Conservation (phyloP, 2,888 invertebrate genomes). For the Polymixis flavicincta region DNA sequence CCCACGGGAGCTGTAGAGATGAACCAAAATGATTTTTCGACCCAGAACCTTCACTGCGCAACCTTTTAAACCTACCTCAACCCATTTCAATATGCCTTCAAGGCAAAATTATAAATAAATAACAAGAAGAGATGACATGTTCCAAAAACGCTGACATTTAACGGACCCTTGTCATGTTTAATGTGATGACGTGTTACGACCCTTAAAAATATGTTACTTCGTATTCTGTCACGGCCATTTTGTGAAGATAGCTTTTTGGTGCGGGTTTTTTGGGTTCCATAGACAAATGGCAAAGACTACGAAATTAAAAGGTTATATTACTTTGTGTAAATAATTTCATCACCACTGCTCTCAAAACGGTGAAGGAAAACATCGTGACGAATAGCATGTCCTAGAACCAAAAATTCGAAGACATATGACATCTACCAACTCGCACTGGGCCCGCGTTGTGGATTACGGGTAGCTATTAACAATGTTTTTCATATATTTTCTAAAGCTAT, state of each 20-base stretch:
- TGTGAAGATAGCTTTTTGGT: neutral
- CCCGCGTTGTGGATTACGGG: too few species aligned
- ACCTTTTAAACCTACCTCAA: slow-evolving; percentile 4
- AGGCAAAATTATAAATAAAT: slow-evolving; percentile 23
- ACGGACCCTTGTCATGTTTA: slow-evolving; percentile 48
- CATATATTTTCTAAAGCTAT: too few species aligned
- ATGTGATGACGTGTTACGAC: slow-evolving; percentile 25
- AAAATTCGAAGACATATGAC: too few species aligned
- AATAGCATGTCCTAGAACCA: too few species aligned
- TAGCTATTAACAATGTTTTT: too few species aligned
- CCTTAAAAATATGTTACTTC: slow-evolving; percentile 37
- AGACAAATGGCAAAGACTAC: too few species aligned
- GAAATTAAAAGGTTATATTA: too few species aligned
- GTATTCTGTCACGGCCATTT: neutral
- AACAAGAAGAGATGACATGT: slow-evolving; percentile 1
- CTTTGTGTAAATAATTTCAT: too few species aligned
- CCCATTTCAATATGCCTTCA: neutral
- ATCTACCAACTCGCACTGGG: too few species aligned
- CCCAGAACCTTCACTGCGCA: neutral
- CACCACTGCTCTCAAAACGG: too few species aligned
- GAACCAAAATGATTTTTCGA: neutral
- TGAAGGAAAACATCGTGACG: too few species aligned
- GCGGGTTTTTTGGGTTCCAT: neutral
- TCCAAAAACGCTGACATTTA: slow-evolving; percentile 36
- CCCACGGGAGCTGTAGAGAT: neutral